Base-by-base conservation (phyloP, 2,888 invertebrate species). In the Deilephila porcellus region DNA sequence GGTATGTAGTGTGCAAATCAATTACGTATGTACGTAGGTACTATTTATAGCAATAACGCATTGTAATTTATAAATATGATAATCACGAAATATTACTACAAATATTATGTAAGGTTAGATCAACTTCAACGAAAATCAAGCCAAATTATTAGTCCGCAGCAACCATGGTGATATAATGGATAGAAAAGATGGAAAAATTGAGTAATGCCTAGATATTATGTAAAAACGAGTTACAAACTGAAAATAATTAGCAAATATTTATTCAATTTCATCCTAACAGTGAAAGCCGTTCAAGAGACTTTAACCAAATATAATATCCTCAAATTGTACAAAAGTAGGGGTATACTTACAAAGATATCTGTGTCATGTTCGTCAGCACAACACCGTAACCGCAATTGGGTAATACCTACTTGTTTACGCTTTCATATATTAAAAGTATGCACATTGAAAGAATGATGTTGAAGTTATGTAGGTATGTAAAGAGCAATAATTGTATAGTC, bases 401-500 rank as follows among this genome's bases (percentile, higher is more conserved):
- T 11, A 45, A 45, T 45, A 45, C 56, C 25, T 25, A 25, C 25
- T 19, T 56, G 56, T 56, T 56, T 56, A 56, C n/a, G 6, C 56
- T 56, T 56, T 56, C 56, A 32, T 56, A 19, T n/a, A 4, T 56
- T 56, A 17, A 56, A 19, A 17, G n/a, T n/a, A 3, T 45, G 45
- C 45, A 45, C 45, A n/a, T 56, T 56, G 56, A 45, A 25, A n/a
- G 67, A 7, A 37, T 7, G n/a, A 34, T 11, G 17, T 60, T 60
- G 32, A 60, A 29, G 17, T 20, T n/a, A 6, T 20, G 8, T 25
- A 14, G 29, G 3, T 0, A 25, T 11, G 59, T 60, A 60, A 8
- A 60, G 17, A 60, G 1, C 20, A 52, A 20, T n/a, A 4, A 67
- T 67, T 25, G 4, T 45, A 8, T 73, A 86, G 89, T 89, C 82